Evolutionary conservation across 2,888 invertebrate genomes (phyloP), one percentile per base, ranked within the genome.

Genomic region (Cactoblastis cactorum): DNA sequence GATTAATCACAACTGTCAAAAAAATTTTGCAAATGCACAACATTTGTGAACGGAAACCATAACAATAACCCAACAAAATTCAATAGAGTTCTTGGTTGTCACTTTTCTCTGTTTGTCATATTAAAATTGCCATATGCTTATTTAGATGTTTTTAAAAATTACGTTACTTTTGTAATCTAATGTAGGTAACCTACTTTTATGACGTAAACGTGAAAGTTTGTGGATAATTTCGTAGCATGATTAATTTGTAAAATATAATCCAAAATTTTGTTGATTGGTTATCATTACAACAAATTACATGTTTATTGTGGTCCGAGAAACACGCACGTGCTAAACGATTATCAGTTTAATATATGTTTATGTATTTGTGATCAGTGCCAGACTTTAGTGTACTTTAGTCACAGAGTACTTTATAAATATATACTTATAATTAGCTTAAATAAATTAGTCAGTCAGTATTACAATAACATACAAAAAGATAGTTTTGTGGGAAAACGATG

Each of bases 331-430:
- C 71, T 37, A 53, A 54, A 57, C 64, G 57, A 64, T 77, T 76
- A 83, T 78, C 76, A 67, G 65, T 68, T 28, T 9, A n/a, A n/a
- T n/a, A 9, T 75, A 74, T 74, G 77, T 73, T 69, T 72, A 11
- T 34, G 14, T 15, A 32, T 12, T 39, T 17, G 17, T 49, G 68
- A 69, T 15, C 8, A 12, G 12, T 65, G 2, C 64, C 66, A 12
- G 47, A 52, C 50, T 39, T 11, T 50, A 51, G 57, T 63, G 32
- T 33, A 5, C 33, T 12, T 12, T 59, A 63, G 61, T 65, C 58
- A n/a, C n/a, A n/a, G n/a, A n/a, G n/a, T n/a, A n/a, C n/a, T n/a
- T n/a, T n/a, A n/a, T n/a, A n/a, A n/a, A n/a, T n/a, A n/a, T n/a
- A n/a, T n/a, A n/a, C n/a, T n/a, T n/a, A n/a, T n/a, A n/a, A n/a